Percentiles rank a stretch among this genome's conserved stretches.
Evolutionary conservation across 2,888 invertebrate genomes (phyloP).

Genomic region (Elegia similella): DNA sequence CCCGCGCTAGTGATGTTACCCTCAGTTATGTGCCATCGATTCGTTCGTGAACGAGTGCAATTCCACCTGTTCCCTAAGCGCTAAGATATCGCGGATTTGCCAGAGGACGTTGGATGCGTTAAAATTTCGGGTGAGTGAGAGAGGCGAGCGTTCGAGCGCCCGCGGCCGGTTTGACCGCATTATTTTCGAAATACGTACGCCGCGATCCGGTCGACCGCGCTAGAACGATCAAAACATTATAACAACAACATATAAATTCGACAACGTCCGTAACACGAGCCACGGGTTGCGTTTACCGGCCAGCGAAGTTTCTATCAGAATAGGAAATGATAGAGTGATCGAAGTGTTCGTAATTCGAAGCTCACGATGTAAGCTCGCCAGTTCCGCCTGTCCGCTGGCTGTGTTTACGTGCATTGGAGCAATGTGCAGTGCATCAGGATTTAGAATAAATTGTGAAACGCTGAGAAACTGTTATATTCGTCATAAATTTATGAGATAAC

Average conservation of each 20-base stretch:
- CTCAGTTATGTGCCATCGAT: slow-evolving; percentile 67
- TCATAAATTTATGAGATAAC: neutral
- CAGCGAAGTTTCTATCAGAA: neutral
- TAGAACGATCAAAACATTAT: slow-evolving; percentile 77
- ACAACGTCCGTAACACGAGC: slow-evolving; percentile 38
- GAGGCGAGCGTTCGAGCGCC: slow-evolving; percentile 67
- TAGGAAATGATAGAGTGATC: neutral
- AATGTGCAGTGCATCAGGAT: neutral
- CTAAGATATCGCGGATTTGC: slow-evolving; percentile 68
- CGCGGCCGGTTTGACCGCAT: slow-evolving; percentile 80
- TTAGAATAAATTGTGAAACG: neutral
- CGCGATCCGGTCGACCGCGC: slow-evolving; percentile 74
- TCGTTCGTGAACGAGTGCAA: slow-evolving; percentile 68
- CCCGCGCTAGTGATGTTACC: slow-evolving; percentile 71
- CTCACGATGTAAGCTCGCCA: neutral
- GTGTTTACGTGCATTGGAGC: neutral
- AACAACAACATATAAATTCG: slow-evolving; percentile 67
- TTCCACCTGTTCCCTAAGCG: slow-evolving; percentile 71
- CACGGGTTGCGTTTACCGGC: neutral
- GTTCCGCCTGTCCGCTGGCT: neutral
- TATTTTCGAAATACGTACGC: slow-evolving; percentile 80
- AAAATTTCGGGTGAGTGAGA: slow-evolving; percentile 80
- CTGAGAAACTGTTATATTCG: neutral
- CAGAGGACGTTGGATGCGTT: slow-evolving; percentile 77
- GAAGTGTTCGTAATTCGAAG: neutral